phyloP scores from a whole-genome alignment of 2,888 invertebrate species.

The Conops quadrifasciatus region DNA sequence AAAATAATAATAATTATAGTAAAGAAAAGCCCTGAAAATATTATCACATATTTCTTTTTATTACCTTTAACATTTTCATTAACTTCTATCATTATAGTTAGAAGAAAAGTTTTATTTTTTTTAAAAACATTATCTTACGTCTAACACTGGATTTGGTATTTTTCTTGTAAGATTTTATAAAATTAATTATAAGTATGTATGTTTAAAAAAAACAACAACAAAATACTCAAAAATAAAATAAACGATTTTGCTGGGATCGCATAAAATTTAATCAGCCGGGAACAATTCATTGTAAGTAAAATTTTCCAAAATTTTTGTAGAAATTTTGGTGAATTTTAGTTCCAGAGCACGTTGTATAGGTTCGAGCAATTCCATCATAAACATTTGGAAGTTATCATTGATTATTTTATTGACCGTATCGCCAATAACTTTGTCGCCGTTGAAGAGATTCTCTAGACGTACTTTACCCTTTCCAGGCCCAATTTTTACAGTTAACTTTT shows the following conservation, averaged over 20 bases:
- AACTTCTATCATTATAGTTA: no score
- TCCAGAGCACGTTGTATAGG: conserved; percentile 74
- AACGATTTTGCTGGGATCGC: conserved; percentile 39
- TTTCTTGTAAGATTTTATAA: neutral
- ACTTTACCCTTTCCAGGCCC: conserved; percentile 74
- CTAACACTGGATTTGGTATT: neutral
- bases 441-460: conserved; percentile 77
- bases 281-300: conserved; percentile 70
- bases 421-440: conserved; percentile 75
- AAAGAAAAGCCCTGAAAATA: no score
- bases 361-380: conserved; percentile 76
- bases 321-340: conserved; percentile 68
- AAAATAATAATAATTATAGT: no score
- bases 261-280: conserved; percentile 57
- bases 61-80: no score
- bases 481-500: conserved; percentile 73
- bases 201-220: no score
- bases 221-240: neutral
- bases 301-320: conserved; percentile 70
- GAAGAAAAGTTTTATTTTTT: neutral
- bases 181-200: no score
- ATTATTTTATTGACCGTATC: conserved; percentile 73
- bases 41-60: no score
- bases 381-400: conserved; percentile 73
- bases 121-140: neutral